These are phyloP conservation scores for Drosophila pullipes DNA, from an alignment of 2,888 invertebrate genomes.

Conservation along the genomic window DNA sequence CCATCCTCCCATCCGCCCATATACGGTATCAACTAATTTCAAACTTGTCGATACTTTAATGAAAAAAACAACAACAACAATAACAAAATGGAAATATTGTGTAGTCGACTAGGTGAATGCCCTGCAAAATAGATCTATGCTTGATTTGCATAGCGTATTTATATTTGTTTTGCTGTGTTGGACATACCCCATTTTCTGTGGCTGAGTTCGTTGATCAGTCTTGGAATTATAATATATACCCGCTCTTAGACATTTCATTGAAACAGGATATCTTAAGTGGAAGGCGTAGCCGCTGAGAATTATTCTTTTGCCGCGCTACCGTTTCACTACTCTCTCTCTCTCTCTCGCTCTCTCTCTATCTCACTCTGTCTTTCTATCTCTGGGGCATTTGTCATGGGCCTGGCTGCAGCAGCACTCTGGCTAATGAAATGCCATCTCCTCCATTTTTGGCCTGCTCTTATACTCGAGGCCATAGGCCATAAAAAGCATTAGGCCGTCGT, in stretches of 20 bases:
- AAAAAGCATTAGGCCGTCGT: conserved; percentile 56
- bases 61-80: conserved; percentile 43
- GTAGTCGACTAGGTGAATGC: neutral
- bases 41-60: conserved; percentile 72
- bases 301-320: conserved; percentile 27
- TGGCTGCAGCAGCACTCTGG: conserved; percentile 61
- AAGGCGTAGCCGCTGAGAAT: conserved; percentile 32
- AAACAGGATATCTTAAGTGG: conserved; percentile 15
- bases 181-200: neutral
- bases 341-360: neutral
- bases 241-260: neutral
- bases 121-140: neutral
- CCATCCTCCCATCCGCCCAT: conserved; percentile 27
- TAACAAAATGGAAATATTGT: neutral
- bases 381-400: conserved; percentile 69
- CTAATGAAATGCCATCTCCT: conserved; percentile 66
- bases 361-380: conserved; percentile 6
- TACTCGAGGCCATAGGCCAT: conserved; percentile 56
- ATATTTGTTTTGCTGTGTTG: neutral
- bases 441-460: conserved; percentile 1
- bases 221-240: neutral
- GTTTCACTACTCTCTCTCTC: conserved; percentile 7
- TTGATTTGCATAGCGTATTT: neutral
- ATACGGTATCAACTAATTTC: conserved; percentile 76
- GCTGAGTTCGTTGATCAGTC: neutral